Percentiles rank a stretch among this genome's conserved stretches.
Evolutionary conservation across 2,797 vertebrate species (phyloP).

Genomic region (Aeoliscus strigatus): DNA sequence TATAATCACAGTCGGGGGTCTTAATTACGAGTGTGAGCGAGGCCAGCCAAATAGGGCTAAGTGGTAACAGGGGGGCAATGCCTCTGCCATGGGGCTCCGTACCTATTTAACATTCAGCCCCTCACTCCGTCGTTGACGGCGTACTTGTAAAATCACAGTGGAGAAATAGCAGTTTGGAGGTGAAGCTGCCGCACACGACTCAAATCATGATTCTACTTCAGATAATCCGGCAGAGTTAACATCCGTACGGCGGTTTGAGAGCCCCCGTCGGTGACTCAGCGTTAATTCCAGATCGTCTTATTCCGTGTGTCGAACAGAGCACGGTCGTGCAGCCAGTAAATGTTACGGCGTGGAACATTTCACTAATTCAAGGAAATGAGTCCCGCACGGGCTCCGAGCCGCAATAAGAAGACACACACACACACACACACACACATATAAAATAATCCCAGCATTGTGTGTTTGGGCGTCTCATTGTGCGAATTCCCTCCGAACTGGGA

Average conservation of each 20-base stretch:
- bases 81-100: constrained; percentile 68
- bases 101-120: constrained; percentile 71
- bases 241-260: constrained; percentile 32
- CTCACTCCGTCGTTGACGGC: constrained; percentile 57
- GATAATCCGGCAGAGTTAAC: constrained; percentile 3
- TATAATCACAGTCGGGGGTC: constrained; percentile 79
- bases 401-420: constrained; percentile 37
- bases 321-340: constrained; percentile 66
- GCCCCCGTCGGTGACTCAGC: constrained; percentile 51
- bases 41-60: constrained; percentile 76
- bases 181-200: constrained; percentile 5
- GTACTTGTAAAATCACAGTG: constrained; percentile 57
- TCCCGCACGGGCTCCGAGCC: constrained; percentile 29
- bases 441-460: constrained; percentile 42
- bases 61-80: constrained; percentile 74
- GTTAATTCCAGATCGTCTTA: constrained; percentile 63
- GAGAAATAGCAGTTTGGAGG: constrained; percentile 43
- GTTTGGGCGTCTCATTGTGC: constrained; percentile 21
- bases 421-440: constrained; percentile 19
- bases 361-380: constrained; percentile 59
- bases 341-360: constrained; percentile 63
- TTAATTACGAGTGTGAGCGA: constrained; percentile 78
- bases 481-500: constrained; percentile 29
- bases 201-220: not conserved
- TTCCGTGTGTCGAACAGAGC: constrained; percentile 63